Base-by-base conservation (phyloP, 1,140 invertebrate species). In the Polypedilum pembai region DNA sequence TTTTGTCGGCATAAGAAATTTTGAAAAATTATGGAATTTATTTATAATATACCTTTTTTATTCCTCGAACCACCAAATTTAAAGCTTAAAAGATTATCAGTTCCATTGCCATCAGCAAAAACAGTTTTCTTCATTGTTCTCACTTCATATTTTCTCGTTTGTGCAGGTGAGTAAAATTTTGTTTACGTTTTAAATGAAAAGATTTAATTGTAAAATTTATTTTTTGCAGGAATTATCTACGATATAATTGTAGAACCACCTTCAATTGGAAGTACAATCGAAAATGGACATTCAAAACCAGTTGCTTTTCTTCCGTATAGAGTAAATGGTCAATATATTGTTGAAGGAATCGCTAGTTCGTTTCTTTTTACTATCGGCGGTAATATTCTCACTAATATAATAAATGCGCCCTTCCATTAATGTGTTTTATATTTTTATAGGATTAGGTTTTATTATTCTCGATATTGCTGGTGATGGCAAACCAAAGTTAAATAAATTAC, bases 221-320 rank as follows among this genome's bases (percentile, higher is more conserved):
- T 75, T 63, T 8, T 15, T 76, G 75, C 65, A 98, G 96, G 96
- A 76, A 95, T 98, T 41, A 98, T 98, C 78, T 98, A 98, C 84
- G 96, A 98, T 85, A 95, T 99, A 0, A 99, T 99, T 81, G 94
- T 98, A 73, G 97, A 99, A 83, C 96, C 97, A 45, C 96, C 96
- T 0, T 96, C 95, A 83, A 95, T 98, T 76, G 96, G 97, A 73
- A 96, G 94, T 3, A 98, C 96, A 7, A 97, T 96, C 56, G 96
- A 98, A 83, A 90, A 94, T 84, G 96, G 96, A 15, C 94, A 98
- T 82, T 94, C 93, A 3, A 88, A 94, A 78, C 96, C 96, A 0
- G 94, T 98, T 12, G 96, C 96, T 2, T 98, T 99, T 81, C 98
- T 99, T 95, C 95, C 96, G 0, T 98, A 98, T 82, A 85, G 97